Conservation (phyloP, 1,140 invertebrate genomes). For the Zaprionus nigranus region DNA sequence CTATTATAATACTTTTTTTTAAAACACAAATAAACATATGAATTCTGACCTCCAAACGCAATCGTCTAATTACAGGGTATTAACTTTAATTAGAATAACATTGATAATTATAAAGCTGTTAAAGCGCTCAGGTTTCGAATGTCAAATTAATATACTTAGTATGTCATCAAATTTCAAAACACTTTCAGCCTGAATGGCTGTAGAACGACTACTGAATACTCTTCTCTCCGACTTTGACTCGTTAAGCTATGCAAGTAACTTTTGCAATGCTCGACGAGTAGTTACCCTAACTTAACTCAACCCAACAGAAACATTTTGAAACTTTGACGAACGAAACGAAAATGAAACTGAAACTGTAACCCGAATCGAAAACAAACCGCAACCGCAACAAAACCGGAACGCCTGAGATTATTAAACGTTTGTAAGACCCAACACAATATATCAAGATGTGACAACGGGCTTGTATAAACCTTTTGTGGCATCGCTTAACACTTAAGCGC, state of each 20-base stretch:
- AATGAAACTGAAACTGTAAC: neutral
- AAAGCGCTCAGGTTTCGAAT: slow-evolving; percentile 5
- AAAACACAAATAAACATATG: neutral
- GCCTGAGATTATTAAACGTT: neutral
- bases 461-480: slow-evolving; percentile 2
- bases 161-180: slow-evolving; percentile 10
- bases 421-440: neutral
- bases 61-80: slow-evolving; percentile 18
- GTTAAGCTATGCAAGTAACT: too few species aligned
- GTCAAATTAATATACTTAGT: slow-evolving; percentile 21
- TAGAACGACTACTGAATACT: neutral
- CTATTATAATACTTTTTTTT: neutral
- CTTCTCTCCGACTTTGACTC: too few species aligned
- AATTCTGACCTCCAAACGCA: neutral
- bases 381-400: slow-evolving; percentile 6
- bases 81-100: slow-evolving; percentile 16
- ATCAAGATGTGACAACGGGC: slow-evolving; percentile 8
- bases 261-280: neutral
- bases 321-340: slow-evolving; percentile 1
- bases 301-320: neutral
- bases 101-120: slow-evolving; percentile 6
- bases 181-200: neutral
- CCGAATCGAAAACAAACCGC: neutral
- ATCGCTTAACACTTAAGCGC: neutral
- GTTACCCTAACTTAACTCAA: neutral